phyloP scores from a whole-genome alignment of 2,113 vertebrate species.

The Ptilorrhoa leucosticta region DNA sequence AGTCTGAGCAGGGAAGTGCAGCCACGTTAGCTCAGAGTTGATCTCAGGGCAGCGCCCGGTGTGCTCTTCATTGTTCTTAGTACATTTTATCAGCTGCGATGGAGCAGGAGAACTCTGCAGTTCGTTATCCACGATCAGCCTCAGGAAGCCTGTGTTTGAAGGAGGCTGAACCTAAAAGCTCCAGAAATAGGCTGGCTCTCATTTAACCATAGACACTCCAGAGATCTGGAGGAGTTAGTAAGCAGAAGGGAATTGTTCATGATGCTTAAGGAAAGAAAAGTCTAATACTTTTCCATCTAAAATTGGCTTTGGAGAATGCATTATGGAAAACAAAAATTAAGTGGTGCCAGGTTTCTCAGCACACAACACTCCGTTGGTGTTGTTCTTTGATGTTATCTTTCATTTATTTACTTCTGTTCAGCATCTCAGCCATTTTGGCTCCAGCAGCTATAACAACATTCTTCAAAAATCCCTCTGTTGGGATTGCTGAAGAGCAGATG shows the following conservation, averaged over 20 bases:
- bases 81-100: neutral
- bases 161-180: neutral
- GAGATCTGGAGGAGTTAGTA: neutral
- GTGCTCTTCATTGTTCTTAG: neutral
- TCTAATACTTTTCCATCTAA: neutral
- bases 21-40: neutral
- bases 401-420: neutral
- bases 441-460: neutral
- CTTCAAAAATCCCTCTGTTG: neutral
- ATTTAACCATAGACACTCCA: neutral
- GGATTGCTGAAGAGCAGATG: neutral
- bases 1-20: neutral
- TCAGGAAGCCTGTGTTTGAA: neutral
- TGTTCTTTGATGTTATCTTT: neutral
- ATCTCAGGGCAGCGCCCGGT: neutral
- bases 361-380: neutral
- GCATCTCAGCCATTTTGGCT: neutral
- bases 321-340: neutral
- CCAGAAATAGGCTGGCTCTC: neutral
- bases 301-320: neutral
- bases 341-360: neutral
- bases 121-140: neutral
- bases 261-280: neutral
- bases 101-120: neutral
- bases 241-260: neutral